phyloP scores from a whole-genome alignment of 1,140 invertebrate genomes.

The Dolichoris vasculosae region DNA sequence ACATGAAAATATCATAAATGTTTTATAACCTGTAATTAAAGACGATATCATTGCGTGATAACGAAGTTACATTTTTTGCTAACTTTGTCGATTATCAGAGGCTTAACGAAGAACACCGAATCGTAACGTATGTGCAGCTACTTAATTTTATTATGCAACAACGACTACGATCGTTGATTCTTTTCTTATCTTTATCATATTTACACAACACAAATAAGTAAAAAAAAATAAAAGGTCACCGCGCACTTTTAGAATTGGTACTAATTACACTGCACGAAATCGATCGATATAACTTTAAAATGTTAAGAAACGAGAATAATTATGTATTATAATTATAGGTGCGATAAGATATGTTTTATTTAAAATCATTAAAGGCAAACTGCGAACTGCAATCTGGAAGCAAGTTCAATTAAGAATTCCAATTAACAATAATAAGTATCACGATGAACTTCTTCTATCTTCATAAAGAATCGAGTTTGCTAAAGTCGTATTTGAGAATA shows the following conservation, averaged over 20 bases:
- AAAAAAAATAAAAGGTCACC: background rate
- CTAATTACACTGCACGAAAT: background rate
- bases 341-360: no score
- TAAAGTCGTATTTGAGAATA: background rate
- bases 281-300: background rate
- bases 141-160: background rate
- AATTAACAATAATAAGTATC: no score
- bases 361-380: no score
- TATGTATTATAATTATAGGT: background rate
- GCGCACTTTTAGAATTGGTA: background rate
- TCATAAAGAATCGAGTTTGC: no score
- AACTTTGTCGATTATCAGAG: background rate
- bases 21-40: background rate
- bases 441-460: no score
- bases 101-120: background rate
- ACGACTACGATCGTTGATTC: background rate
- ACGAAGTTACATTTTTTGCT: background rate
- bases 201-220: background rate
- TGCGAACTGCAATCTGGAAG: no score
- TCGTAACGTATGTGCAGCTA: background rate
- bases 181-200: conserved; percentile 9
- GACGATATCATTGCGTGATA: background rate
- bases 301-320: background rate
- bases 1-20: background rate
- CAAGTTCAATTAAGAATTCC: no score